Evolutionary conservation across 2,113 vertebrate species (phyloP).

Genomic region (Neopipo cinnamomea): DNA sequence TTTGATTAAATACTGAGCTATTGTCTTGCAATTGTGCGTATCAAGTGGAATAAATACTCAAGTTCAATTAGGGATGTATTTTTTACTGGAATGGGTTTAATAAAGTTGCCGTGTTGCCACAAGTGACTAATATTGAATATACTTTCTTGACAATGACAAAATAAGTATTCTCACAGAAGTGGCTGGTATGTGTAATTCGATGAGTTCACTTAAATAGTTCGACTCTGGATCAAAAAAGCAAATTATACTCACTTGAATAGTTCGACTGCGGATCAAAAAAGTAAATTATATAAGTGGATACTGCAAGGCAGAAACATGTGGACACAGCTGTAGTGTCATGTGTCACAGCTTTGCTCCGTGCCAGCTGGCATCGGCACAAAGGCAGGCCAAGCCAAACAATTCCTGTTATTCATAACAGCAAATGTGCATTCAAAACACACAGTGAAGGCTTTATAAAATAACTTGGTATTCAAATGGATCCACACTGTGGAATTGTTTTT

Average conservation of each 20-base stretch:
- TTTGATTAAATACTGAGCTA: slow-evolving; percentile 70
- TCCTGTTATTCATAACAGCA: slow-evolving; percentile 93
- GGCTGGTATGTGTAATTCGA: slow-evolving; percentile 86
- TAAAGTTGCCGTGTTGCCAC: slow-evolving; percentile 54
- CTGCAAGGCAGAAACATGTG: slow-evolving; percentile 85
- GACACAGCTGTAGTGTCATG: slow-evolving; percentile 94
- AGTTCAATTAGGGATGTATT: slow-evolving; percentile 69
- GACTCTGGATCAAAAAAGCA: slow-evolving; percentile 74
- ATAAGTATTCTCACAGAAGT: slow-evolving; percentile 83
- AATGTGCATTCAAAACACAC: slow-evolving; percentile 84
- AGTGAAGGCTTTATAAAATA: slow-evolving; percentile 81
- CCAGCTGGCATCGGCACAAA: slow-evolving; percentile 87
- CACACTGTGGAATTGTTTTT: slow-evolving; percentile 73
- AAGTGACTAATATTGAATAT: slow-evolving; percentile 59
- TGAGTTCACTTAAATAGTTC: slow-evolving; percentile 84
- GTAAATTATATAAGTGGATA: slow-evolving; percentile 82
- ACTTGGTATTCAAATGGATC: slow-evolving; percentile 74
- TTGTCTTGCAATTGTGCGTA: slow-evolving; percentile 68
- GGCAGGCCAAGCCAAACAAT: slow-evolving; percentile 88
- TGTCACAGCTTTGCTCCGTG: slow-evolving; percentile 82
- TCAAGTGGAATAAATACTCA: slow-evolving; percentile 68
- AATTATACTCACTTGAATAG: slow-evolving; percentile 70
- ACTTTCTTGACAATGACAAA: slow-evolving; percentile 74
- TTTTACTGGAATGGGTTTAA: slow-evolving; percentile 61
- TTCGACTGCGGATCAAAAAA: slow-evolving; percentile 84